A percentile compares a stretch with the other conserved stretches of the same genome.
phyloP scores from a whole-genome alignment of 2,888 invertebrate genomes.

The Pyrrhia umbra region DNA sequence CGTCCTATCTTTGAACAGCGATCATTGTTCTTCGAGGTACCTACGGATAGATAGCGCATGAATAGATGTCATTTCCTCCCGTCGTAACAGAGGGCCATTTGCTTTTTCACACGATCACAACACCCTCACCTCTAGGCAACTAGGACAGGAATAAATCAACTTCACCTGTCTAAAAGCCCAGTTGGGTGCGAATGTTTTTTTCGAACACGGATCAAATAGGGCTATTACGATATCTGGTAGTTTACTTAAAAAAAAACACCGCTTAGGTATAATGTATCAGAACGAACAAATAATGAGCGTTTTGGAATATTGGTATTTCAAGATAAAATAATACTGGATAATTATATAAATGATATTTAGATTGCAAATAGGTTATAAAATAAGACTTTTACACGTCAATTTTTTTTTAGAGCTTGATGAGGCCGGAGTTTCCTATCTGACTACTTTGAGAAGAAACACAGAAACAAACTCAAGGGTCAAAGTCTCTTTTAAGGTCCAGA shows the following conservation, averaged over 20 bases:
- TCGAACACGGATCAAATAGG: slow-evolving; percentile 8
- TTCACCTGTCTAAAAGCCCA: slow-evolving; percentile 53
- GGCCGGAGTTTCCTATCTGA: too few relatives aligned
- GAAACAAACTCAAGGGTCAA: too few relatives aligned
- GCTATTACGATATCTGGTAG: slow-evolving; percentile 2
- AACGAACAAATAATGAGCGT: too few relatives aligned
- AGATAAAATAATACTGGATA: too few relatives aligned
- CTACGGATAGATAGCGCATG: slow-evolving; percentile 65
- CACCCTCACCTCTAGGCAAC: slow-evolving; percentile 64
- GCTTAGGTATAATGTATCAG: neutral
- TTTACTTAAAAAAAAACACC: too few relatives aligned
- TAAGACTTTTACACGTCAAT: too few relatives aligned
- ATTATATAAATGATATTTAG: too few relatives aligned
- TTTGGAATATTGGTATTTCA: too few relatives aligned
- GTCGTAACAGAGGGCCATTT: slow-evolving; percentile 62
- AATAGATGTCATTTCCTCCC: slow-evolving; percentile 72
- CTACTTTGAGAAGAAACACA: too few relatives aligned
- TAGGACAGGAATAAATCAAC: slow-evolving; percentile 72
- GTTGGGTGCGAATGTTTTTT: slow-evolving; percentile 15
- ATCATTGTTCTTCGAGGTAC: slow-evolving; percentile 69
- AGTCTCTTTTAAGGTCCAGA: too few relatives aligned
- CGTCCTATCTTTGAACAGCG: slow-evolving; percentile 56
- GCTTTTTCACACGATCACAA: slow-evolving; percentile 69
- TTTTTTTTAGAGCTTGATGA: too few relatives aligned
- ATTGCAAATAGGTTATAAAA: too few relatives aligned